Percentiles rank a stretch among this genome's conserved stretches.
These are phyloP conservation scores for Philypnodon macrostomus DNA, from an alignment of 2,797 vertebrate genomes.

Conservation along the genomic window DNA sequence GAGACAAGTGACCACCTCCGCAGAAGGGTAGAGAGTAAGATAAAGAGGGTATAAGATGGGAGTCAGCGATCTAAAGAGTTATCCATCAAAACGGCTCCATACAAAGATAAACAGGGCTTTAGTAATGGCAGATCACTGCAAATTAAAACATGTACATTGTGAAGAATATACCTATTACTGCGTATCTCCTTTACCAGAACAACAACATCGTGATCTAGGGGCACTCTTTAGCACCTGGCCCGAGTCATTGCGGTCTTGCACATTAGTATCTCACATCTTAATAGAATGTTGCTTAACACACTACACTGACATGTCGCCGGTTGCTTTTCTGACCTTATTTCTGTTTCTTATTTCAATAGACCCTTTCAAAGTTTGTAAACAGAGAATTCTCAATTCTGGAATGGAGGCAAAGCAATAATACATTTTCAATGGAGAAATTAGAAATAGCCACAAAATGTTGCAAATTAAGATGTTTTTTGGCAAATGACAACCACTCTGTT, in stretches of 20 bases:
- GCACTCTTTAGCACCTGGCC: not conserved
- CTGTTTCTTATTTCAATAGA: conserved; percentile 6
- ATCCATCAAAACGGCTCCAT: conserved; percentile 59
- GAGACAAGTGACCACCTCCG: conserved; percentile 62
- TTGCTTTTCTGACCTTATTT: conserved; percentile 25
- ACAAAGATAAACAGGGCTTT: conserved; percentile 51
- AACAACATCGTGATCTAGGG: too few species aligned
- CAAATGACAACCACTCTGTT: too few species aligned
- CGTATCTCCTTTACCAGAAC: too few species aligned
- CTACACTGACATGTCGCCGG: conserved; percentile 4
- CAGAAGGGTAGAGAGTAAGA: conserved; percentile 43
- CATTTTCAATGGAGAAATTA: too few species aligned
- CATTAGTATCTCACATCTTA: conserved; percentile 3
- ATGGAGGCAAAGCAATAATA: too few species aligned
- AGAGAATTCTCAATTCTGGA: too few species aligned
- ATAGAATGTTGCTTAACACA: conserved; percentile 13
- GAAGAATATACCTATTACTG: too few species aligned
- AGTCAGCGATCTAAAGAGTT: conserved; percentile 59
- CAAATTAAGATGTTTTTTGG: too few species aligned
- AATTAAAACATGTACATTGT: conserved; percentile 36
- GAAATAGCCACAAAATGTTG: too few species aligned
- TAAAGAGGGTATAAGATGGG: conserved; percentile 27
- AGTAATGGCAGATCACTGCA: conserved; percentile 45
- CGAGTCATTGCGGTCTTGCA: conserved; percentile 3
- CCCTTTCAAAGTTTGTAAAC: too few species aligned